Evolutionary conservation across 2,113 vertebrate genomes (phyloP), one percentile per base, ranked within the genome.

Genomic region (Orthonyx spaldingii): DNA sequence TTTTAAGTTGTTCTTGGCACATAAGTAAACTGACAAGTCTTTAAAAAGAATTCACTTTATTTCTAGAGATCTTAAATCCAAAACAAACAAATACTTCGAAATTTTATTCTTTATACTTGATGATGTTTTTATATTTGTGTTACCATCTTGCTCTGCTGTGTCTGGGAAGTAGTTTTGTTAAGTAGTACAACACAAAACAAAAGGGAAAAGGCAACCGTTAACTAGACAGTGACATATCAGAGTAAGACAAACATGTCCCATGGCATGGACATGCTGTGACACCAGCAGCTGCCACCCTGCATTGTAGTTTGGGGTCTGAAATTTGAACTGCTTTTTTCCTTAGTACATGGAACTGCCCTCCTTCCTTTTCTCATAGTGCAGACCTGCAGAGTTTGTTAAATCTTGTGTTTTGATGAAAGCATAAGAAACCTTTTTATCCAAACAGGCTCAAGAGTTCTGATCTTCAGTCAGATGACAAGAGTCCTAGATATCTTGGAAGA

Each of bases 391-490:
- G 26, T 53, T 56, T 42, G 23, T 5, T 42, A 81, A 18, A 20
- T 26, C 46, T 35, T 53, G 8, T 3, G 4, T 63, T 85, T 50
- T 72, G 66, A 14, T 71, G 49, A 44, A 82, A 92, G 33, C 11
- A 2, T 64, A 65, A 77, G 17, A 56, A 82, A 30, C 19, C 35
- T 76, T 55, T 90, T 87, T 84, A 82, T 91, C 20, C 68, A 9
- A 60, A 89, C 92, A 99, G 99, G 98, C 91, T 99, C 99, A 13
- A 98, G 99, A 70, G 98, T 99, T 84, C 97, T 99, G 76, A 99
- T 99, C 97, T 99, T 99, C 96, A 99, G 99, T 97, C 99, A 99
- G 97, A 99, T 99, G 99, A 99, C 99, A 84, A 99, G 99, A 97
- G 97, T 99, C 83, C 97, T 99, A 86, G 99, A 99, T 97, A 99